Evolutionary conservation across 2,797 vertebrate species (phyloP).

Genomic region (Gymnodraco acuticeps): DNA sequence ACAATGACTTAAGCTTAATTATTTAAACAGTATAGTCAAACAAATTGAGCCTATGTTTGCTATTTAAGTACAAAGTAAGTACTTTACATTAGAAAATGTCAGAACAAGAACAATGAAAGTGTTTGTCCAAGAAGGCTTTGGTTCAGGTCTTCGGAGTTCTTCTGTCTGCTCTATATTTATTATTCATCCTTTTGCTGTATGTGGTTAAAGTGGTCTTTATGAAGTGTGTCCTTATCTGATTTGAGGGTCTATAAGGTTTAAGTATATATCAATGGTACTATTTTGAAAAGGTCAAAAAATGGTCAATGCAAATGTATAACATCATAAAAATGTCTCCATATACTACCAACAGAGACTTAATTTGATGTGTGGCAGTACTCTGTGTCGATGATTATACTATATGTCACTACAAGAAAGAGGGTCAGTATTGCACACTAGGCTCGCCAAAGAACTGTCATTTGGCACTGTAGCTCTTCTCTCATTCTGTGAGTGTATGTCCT

Average conservation of each 20-base stretch:
- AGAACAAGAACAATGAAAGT: too few relatives aligned
- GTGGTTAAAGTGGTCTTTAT: neutral
- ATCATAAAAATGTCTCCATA: neutral
- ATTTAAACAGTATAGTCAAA: neutral
- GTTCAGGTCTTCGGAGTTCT: neutral
- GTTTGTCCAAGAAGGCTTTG: too few relatives aligned
- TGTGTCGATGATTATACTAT: slow-evolving; percentile 15
- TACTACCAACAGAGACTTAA: neutral
- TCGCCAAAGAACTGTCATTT: slow-evolving; percentile 53
- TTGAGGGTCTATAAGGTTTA: neutral
- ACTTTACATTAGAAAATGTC: too few relatives aligned
- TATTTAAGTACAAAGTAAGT: too few relatives aligned
- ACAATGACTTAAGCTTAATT: neutral
- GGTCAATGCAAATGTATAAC: neutral
- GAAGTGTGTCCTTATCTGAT: neutral
- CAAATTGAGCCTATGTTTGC: neutral
- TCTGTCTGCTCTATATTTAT: neutral
- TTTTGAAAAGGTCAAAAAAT: neutral
- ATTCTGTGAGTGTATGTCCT: slow-evolving; percentile 38
- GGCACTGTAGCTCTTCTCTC: slow-evolving; percentile 41
- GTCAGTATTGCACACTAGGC: slow-evolving; percentile 25
- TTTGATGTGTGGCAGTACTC: slow-evolving; percentile 11
- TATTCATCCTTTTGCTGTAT: neutral
- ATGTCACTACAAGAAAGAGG: slow-evolving; percentile 25
- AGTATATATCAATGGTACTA: neutral